These are phyloP conservation scores for Rana temporaria DNA, from an alignment of 2,113 vertebrate genomes.

Conservation along the genomic window DNA sequence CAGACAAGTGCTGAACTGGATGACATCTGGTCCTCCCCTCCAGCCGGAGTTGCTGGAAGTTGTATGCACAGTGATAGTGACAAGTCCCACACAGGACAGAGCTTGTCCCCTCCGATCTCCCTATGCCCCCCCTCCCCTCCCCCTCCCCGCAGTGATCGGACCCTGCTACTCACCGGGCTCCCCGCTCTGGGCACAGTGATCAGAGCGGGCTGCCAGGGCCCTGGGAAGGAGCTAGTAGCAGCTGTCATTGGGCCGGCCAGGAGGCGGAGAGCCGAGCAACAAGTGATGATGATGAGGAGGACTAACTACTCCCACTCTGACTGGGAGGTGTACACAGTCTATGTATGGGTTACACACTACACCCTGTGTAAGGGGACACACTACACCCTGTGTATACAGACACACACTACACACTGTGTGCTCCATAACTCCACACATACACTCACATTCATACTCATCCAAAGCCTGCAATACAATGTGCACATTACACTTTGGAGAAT, in stretches of 20 bases:
- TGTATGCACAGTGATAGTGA: not conserved
- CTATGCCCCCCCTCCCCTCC: not conserved
- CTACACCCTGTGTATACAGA: too few species aligned
- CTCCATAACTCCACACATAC: not conserved
- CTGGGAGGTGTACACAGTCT: not conserved
- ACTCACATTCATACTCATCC: too few species aligned
- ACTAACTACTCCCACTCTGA: not conserved
- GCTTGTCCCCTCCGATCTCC: not conserved
- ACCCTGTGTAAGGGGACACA: not conserved
- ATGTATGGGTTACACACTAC: not conserved
- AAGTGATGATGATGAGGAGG: not conserved
- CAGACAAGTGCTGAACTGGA: too few species aligned
- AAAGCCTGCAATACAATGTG: too few species aligned
- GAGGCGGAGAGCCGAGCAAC: not conserved
- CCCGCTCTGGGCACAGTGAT: not conserved
- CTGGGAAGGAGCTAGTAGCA: slow-evolving; percentile 27
- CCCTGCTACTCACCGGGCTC: slow-evolving; percentile 36
- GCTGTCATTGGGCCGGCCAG: slow-evolving; percentile 20
- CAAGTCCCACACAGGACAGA: not conserved
- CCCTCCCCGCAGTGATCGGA: not conserved
- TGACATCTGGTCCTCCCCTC: too few species aligned
- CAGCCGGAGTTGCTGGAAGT: not conserved
- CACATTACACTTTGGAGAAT: too few species aligned
- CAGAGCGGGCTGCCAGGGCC: not conserved
- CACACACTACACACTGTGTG: not conserved